A percentile compares a stretch with the other conserved stretches of the same genome.
Conservation (phyloP, 2,113 vertebrate genomes). For the Eulacestoma nigropectus region DNA sequence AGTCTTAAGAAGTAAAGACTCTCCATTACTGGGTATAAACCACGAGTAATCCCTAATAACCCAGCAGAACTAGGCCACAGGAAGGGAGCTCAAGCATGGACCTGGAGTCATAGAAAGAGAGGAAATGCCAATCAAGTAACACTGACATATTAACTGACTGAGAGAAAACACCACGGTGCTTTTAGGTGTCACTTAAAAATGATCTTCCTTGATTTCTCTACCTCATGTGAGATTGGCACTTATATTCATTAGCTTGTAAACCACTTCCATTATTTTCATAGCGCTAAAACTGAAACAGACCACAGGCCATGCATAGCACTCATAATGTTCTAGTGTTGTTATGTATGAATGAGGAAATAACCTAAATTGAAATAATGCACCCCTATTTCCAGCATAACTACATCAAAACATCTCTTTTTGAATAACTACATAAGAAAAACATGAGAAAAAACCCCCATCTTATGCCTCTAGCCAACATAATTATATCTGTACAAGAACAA, state of each 20-base stretch:
- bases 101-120: background rate
- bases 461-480: background rate
- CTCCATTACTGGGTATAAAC: background rate
- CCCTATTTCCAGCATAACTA: background rate
- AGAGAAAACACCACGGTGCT: background rate
- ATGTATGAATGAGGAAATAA: background rate
- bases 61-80: background rate
- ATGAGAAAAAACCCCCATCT: background rate
- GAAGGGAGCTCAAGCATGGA: background rate
- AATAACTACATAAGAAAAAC: background rate
- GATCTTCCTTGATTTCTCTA: background rate
- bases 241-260: background rate
- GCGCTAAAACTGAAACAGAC: background rate
- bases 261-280: background rate
- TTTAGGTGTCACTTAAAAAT: background rate
- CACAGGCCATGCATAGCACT: background rate
- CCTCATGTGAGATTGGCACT: background rate
- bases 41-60: background rate
- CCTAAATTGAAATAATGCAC: background rate
- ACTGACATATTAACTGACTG: background rate
- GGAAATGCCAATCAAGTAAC: background rate
- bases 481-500: background rate
- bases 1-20: background rate
- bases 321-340: background rate
- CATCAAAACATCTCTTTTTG: background rate